Evolutionary conservation across 2,797 vertebrate genomes (phyloP), one percentile per base, ranked within the genome.

Genomic region (Perdix hodgsoniae): DNA sequence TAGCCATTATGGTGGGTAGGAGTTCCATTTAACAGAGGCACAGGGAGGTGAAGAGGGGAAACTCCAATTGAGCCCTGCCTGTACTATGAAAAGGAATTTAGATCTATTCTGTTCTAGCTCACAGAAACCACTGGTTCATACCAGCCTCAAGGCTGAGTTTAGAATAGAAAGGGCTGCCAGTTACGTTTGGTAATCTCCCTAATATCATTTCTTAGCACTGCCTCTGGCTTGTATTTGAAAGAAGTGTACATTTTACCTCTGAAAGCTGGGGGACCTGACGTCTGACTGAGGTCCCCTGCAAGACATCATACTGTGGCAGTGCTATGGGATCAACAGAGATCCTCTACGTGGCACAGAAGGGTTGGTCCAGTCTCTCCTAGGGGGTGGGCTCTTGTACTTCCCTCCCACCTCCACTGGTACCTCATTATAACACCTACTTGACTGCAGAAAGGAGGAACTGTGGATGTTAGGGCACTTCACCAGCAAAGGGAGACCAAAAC

Each of bases 171-270:
- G 67, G 39, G 21, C 45, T 56, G 19, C 27, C 57, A 16, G n/a
- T 59, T 65, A n/a, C 0, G 1, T 21, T 17, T 54, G 24, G 9
- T 22, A 24, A 7, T 19, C 21, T 10, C 15, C 10, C 12, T 29
- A 6, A 59, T 0, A 39, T 47, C 9, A 31, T n/a, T 52, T 23
- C 65, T 39, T 75, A 67, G 57, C 52, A 61, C 37, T 80, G 33
- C 31, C 24, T 37, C 44, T 4, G 1, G 4, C 37, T 59, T 31
- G 4, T 59, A 37, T 9, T 26, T 50, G 63, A 50, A 44, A 45
- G 65, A 64, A 14, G 3, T 10, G 21, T 26, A 45, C 44, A n/a
- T 59, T 61, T 45, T 33, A 35, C 45, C 42, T 29, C 29, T 31
- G 64, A 27, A 50, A 65, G 40, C 2, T 27, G 11, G 6, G 10